phyloP scores from a whole-genome alignment of 1,140 invertebrate genomes.

The Aphaenogaster rudis region DNA sequence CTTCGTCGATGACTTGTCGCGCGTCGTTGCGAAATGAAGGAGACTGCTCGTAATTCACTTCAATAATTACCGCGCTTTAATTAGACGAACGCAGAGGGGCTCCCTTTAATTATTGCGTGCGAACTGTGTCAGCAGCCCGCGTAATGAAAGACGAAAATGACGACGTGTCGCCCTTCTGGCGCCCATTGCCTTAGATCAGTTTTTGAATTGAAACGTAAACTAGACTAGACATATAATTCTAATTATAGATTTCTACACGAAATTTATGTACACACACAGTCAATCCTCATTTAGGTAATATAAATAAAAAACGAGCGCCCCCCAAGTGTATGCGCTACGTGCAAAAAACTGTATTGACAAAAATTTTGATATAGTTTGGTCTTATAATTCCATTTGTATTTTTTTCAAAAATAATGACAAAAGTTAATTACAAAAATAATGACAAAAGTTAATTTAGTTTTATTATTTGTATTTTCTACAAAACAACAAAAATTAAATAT shows the following conservation, averaged over 20 bases:
- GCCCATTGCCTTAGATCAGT: constrained; percentile 7
- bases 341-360: too few species aligned
- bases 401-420: too few species aligned
- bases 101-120: constrained; percentile 73
- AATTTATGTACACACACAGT: background rate
- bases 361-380: too few species aligned
- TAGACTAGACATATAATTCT: background rate
- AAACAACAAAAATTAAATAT: too few species aligned
- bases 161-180: constrained; percentile 7
- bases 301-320: background rate
- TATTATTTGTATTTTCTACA: too few species aligned
- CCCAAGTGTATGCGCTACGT: too few species aligned
- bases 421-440: too few species aligned
- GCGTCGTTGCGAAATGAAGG: background rate
- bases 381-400: too few species aligned
- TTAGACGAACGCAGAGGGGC: constrained; percentile 63
- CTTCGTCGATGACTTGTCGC: background rate
- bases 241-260: background rate
- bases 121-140: constrained; percentile 64
- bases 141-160: constrained; percentile 76
- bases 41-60: constrained; percentile 69
- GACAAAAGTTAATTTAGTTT: too few species aligned
- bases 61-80: constrained; percentile 74
- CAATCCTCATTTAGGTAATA: background rate
- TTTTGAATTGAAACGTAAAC: constrained; percentile 8